Evolutionary conservation across 2,888 invertebrate genomes (phyloP).

Genomic region (Acronicta leporina): DNA sequence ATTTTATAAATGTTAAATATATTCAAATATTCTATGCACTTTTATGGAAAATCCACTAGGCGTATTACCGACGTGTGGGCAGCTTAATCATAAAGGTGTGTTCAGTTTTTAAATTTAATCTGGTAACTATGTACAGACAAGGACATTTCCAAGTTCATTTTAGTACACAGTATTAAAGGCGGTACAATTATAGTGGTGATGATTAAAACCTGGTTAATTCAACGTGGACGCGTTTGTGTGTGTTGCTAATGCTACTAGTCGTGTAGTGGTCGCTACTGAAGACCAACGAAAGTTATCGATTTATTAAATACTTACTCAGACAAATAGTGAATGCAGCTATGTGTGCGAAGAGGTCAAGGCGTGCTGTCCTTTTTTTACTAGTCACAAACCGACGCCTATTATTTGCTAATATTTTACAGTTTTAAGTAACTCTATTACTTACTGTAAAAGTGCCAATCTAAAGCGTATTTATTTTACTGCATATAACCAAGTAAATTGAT

Average conservation of each 20-base stretch:
- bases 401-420: conserved; percentile 33
- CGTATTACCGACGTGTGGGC: conserved; percentile 38
- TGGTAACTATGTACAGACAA: conserved; percentile 33
- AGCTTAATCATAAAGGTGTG: conserved; percentile 33
- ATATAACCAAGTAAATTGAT: neutral
- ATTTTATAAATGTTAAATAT: conserved; percentile 13
- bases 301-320: conserved; percentile 62
- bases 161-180: conserved; percentile 13
- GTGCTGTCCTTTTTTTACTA: conserved; percentile 54
- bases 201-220: conserved; percentile 5
- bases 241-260: conserved; percentile 30
- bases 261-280: no score
- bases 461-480: neutral
- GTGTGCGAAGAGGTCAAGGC: conserved; percentile 69
- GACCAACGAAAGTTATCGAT: conserved; percentile 67
- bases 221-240: neutral
- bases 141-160: conserved; percentile 41
- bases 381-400: conserved; percentile 29
- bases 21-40: conserved; percentile 37
- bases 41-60: conserved; percentile 39
- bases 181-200: conserved; percentile 6
- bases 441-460: neutral
- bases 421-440: conserved; percentile 1
- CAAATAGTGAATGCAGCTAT: conserved; percentile 64
- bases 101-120: conserved; percentile 33